phyloP scores from a whole-genome alignment of 2,797 vertebrate genomes.

The Protonibea diacanthus region DNA sequence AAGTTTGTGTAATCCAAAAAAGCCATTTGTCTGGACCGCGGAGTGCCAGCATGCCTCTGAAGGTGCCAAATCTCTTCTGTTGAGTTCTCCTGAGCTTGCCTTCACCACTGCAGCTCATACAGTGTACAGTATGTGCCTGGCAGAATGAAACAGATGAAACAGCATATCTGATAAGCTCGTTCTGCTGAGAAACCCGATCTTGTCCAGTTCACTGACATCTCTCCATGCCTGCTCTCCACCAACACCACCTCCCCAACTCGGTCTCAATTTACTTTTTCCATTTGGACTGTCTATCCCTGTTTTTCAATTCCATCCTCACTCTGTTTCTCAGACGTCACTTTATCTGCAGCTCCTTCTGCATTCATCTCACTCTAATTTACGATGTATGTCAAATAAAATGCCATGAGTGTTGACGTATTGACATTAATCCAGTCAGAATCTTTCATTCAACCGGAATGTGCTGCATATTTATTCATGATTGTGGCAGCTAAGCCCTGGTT shows the following conservation, averaged over 20 bases:
- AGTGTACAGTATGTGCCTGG: not conserved
- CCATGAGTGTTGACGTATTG: not conserved
- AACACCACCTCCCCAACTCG: not conserved
- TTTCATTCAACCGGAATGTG: constrained; percentile 9
- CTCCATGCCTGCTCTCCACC: constrained; percentile 1
- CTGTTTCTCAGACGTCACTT: constrained; percentile 49
- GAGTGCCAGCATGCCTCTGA: no score
- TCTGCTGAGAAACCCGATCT: constrained; percentile 44
- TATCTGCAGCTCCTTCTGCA: constrained; percentile 16
- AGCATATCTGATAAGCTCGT: constrained; percentile 42
- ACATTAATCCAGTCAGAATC: constrained; percentile 8
- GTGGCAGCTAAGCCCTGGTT: not conserved
- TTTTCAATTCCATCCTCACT: constrained; percentile 32
- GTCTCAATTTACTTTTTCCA: constrained; percentile 49
- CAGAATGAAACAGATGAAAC: constrained; percentile 37
- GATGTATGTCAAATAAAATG: constrained; percentile 34
- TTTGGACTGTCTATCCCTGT: constrained; percentile 36
- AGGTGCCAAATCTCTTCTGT: no score
- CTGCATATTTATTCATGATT: not conserved
- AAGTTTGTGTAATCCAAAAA: no score
- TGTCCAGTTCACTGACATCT: constrained; percentile 39
- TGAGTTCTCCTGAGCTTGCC: not conserved
- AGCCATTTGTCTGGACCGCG: no score
- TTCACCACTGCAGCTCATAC: not conserved
- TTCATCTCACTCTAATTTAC: constrained; percentile 25